phyloP scores from a whole-genome alignment of 2,888 invertebrate species.

The Sclerodermus sp. region DNA sequence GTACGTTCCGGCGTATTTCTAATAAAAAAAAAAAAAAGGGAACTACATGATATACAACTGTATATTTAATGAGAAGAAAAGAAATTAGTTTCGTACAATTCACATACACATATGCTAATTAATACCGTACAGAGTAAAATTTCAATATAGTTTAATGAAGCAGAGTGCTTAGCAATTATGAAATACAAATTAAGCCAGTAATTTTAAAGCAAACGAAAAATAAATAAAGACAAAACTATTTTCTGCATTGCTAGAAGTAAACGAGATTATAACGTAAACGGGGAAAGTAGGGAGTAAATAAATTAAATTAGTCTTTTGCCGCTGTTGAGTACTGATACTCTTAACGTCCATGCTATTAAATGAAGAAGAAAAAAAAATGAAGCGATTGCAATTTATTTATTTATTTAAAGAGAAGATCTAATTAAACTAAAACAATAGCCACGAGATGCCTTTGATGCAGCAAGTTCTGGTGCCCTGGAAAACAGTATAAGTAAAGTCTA shows the following conservation, averaged over 20 bases:
- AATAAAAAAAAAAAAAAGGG: slow-evolving; percentile 16
- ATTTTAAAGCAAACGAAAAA: slow-evolving; percentile 19
- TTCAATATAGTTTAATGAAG: slow-evolving; percentile 31
- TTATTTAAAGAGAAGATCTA: slow-evolving; percentile 40
- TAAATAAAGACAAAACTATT: slow-evolving; percentile 35
- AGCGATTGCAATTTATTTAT: slow-evolving; percentile 47
- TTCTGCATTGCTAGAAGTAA: slow-evolving; percentile 36
- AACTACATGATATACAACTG: slow-evolving; percentile 21
- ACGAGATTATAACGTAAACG: slow-evolving; percentile 10
- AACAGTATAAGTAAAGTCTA: slow-evolving; percentile 1
- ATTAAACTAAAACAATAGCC: slow-evolving; percentile 47
- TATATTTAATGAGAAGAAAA: slow-evolving; percentile 35
- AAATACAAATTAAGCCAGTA: slow-evolving; percentile 22
- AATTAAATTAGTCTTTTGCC: slow-evolving; percentile 29
- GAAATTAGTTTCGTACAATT: slow-evolving; percentile 44
- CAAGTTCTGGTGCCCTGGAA: slow-evolving; percentile 49
- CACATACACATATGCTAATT: slow-evolving; percentile 30
- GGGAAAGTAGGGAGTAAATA: slow-evolving; percentile 15
- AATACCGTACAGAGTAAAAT: slow-evolving; percentile 21
- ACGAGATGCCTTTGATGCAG: slow-evolving; percentile 54
- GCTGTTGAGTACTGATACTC: slow-evolving; percentile 30
- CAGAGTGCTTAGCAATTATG: slow-evolving; percentile 31
- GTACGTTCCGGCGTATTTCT: slow-evolving; percentile 25
- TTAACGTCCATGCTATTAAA: slow-evolving; percentile 42
- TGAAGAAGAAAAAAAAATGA: slow-evolving; percentile 23